Evolutionary conservation across 1,140 invertebrate genomes (phyloP), one percentile per base, ranked within the genome.

Genomic region (Drusus annulatus): DNA sequence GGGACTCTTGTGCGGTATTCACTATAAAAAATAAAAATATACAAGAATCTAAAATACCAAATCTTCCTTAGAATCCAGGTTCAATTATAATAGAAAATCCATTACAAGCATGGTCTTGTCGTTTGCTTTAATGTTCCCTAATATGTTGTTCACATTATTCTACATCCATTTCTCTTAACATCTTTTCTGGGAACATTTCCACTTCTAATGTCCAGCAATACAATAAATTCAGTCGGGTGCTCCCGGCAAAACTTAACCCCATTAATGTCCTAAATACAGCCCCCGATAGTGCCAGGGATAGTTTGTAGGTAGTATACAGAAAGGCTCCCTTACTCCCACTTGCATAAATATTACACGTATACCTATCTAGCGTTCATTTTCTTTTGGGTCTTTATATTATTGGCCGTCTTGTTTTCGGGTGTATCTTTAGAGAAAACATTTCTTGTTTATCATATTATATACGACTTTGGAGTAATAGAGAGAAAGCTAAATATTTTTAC

Each of bases 201-300:
- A 21, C 16, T 16, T 65, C n/a, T 65, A 65, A 65, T 65, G 62
- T 65, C 62, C 62, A 16, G 28, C 25, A 65, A 31, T 28, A 65
- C 62, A 15, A 65, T 65, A 65, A 65, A 65, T 65, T 65, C 62
- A n/a, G 10, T 56, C 25, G 25, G 21, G 62, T 28, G 25, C 21
- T 65, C 56, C 8, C 17, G 56, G 56, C 23, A 60, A 17, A 60
- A 31, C 62, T 65, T 65, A 65, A 65, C 62, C 62, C 62, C 62
- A 65, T 65, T 65, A 21, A 65, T 28, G 62, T 65, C 62, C 62
- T 25, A n/a, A 65, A 65, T 63, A 63, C 60, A 21, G 16, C 60
- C 23, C 25, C 21, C 0, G 31, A 16, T 28, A n/a, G 25, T 31
- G 16, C 36, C 21, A 15, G 23, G 21, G 21, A 1, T 65, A 65